phyloP scores from a whole-genome alignment of 2,113 vertebrate genomes.

The Craseonycteris thonglongyai region DNA sequence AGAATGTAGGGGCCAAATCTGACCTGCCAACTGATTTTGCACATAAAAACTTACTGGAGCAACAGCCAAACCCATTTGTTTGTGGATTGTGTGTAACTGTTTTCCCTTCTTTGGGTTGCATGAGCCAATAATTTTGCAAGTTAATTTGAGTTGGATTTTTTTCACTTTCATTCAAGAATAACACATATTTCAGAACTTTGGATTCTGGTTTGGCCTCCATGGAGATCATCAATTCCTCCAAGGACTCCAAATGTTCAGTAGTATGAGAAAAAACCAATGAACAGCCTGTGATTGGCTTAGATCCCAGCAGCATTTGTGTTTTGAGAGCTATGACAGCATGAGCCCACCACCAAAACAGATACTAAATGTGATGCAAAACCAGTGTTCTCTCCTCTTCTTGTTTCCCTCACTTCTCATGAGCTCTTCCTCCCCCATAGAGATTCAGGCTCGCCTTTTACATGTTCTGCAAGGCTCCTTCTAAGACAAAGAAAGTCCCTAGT shows the following conservation, averaged over 20 bases:
- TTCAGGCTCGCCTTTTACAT: background rate
- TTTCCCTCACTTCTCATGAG: background rate
- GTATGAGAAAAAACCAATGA: background rate
- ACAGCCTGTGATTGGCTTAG: background rate
- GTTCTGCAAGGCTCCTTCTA: background rate
- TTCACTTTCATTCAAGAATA: constrained; percentile 5
- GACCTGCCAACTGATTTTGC: background rate
- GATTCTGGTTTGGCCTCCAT: background rate
- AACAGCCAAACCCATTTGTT: background rate
- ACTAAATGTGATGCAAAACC: background rate
- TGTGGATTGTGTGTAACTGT: background rate
- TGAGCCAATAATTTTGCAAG: background rate
- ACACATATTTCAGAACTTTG: background rate
- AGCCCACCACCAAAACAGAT: background rate
- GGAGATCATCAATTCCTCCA: background rate
- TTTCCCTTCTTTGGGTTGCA: background rate
- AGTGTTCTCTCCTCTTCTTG: background rate
- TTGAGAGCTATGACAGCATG: background rate
- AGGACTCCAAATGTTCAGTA: background rate
- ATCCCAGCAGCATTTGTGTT: background rate
- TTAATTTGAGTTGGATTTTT: background rate
- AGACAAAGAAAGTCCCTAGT: background rate
- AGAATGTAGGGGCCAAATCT: background rate
- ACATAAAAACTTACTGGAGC: background rate
- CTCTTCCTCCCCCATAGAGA: background rate